Conservation (phyloP, 2,888 invertebrate genomes). For the Dione juno region DNA sequence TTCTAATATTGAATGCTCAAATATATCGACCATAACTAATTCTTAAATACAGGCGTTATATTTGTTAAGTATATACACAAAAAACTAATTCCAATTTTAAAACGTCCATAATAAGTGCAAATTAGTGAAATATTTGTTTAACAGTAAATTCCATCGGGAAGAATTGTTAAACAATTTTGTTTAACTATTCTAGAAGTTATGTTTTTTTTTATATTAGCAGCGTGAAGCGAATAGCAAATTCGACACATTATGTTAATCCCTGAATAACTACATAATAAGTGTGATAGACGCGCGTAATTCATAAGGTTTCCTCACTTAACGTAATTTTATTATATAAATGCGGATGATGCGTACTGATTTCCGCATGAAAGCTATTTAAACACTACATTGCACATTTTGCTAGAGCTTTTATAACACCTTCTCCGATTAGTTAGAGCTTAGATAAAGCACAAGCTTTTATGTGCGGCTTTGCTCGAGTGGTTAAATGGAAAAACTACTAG, state of each 20-base stretch:
- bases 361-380: conserved; percentile 33
- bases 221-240: background rate
- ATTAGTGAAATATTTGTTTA: too few relatives aligned
- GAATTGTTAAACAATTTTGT: background rate
- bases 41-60: too few relatives aligned
- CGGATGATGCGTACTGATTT: conserved; percentile 46
- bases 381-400: background rate
- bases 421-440: background rate
- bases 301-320: conserved; percentile 43
- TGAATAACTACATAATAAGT: conserved; percentile 9
- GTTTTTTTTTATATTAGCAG: background rate
- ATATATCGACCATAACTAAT: too few relatives aligned
- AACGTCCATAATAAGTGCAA: too few relatives aligned
- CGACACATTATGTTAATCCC: conserved; percentile 11
- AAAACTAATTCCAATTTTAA: too few relatives aligned
- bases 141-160: too few relatives aligned
- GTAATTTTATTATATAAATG: conserved; percentile 45
- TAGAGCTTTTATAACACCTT: background rate
- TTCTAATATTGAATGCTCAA: too few relatives aligned
- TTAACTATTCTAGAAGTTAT: background rate
- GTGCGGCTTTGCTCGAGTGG: too few relatives aligned
- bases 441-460: background rate
- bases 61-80: too few relatives aligned
- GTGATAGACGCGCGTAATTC: conserved; percentile 13
- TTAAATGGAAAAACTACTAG: too few relatives aligned